phyloP scores from a whole-genome alignment of 2,888 invertebrate species.

The Drosophila anceps region DNA sequence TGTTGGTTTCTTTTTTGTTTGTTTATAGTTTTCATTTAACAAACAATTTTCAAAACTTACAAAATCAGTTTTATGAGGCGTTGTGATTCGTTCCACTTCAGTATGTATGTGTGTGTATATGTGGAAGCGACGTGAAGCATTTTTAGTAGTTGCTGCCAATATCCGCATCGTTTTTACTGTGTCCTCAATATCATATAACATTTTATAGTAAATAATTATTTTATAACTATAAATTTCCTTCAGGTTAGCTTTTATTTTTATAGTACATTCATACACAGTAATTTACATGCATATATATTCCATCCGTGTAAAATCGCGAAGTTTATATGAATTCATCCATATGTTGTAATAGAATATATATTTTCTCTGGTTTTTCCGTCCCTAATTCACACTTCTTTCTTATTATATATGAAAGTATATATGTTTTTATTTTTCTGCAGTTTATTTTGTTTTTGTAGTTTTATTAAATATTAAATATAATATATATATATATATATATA shows the following conservation, averaged over 20 bases:
- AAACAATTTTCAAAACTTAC: slow-evolving; percentile 9
- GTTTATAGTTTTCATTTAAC: neutral
- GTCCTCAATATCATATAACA: slow-evolving; percentile 1
- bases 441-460: slow-evolving; percentile 9
- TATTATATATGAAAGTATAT: slow-evolving; percentile 38
- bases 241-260: slow-evolving; percentile 63
- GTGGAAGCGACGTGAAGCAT: neutral
- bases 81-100: neutral
- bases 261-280: slow-evolving; percentile 52
- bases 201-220: slow-evolving; percentile 38
- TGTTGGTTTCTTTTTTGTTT: neutral
- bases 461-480: slow-evolving; percentile 20
- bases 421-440: slow-evolving; percentile 26
- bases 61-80: neutral
- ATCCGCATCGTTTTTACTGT: neutral
- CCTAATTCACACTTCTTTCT: slow-evolving; percentile 30
- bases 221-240: slow-evolving; percentile 39
- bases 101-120: neutral
- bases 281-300: slow-evolving; percentile 42
- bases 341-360: slow-evolving; percentile 43
- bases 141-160: neutral
- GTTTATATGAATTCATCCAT: slow-evolving; percentile 25
- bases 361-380: slow-evolving; percentile 30
- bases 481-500: too few species aligned
- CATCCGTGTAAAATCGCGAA: slow-evolving; percentile 15